Evolutionary conservation across 37 sponge, comb jelly and placozoan genomes (phyloP), one percentile per base, ranked within the genome.

Genomic region (Chondrilla cf. caribensis): DNA sequence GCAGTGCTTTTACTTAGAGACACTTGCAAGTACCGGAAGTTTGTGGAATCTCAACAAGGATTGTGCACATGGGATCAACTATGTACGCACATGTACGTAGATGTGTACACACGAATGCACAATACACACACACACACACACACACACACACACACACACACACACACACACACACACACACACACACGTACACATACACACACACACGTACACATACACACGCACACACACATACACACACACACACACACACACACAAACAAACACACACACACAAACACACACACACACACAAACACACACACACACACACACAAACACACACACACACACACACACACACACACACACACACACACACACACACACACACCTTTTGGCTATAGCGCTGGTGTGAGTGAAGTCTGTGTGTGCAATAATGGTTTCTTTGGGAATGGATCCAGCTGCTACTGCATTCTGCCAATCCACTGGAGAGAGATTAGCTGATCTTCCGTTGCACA

Each of bases 391-490:
- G 60, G 89, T 88, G 32, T 75, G 85, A 22, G 88, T 92, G 80
- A 87, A 87, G 81, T 92, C 92, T 60, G 92, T 84, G 85, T 91
- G 79, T 70, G 92, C 92, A 60, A 92, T 92, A 80, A 86, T 92
- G 28, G 86, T 78, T 47, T 92, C 92, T 55, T 88, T 88, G 60
- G 90, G 83, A 22, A 86, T 67, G 26, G 31, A 33, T 67, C 68
- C 68, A 1, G 31, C 35, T 28, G 68, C 68, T 33, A 67, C 14
- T 29, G 68, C 68, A 67, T 29, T 67, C 35, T 67, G 68, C 68
- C 68, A 67, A 6, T 28, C 68, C 11, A 4, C 68, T 17, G 68
- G 68, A 67, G 68, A 33, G 35, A 67, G 68, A 26, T 33, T 67
- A 1, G 35, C 68, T 8, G 35, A 29, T 11, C 51, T 47, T 11